Conservation (phyloP, 1,140 invertebrate species). For the Temnothorax nylanderi region DNA sequence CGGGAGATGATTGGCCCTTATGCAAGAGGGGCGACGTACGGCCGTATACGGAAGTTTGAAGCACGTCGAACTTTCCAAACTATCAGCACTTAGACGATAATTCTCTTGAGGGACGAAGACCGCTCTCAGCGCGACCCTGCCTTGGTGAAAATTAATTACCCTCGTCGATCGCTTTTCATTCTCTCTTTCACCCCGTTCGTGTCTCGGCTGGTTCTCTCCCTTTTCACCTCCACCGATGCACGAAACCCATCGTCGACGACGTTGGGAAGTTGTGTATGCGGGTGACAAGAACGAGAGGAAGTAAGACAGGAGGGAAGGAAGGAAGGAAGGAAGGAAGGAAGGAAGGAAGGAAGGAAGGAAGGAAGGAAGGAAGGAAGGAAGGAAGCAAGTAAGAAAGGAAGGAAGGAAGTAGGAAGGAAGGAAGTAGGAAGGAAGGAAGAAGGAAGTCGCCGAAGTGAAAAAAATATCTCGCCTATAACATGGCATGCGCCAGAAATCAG, state of each 20-base stretch:
- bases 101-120: conserved; percentile 60
- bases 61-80: conserved; percentile 63
- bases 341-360: background rate
- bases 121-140: conserved; percentile 48
- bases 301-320: background rate
- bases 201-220: conserved; percentile 31
- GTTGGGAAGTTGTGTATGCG: conserved; percentile 11
- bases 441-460: conserved; percentile 2
- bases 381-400: background rate
- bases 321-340: background rate
- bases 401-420: background rate
- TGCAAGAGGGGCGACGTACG: conserved; percentile 52
- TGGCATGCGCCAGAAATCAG: conserved; percentile 23
- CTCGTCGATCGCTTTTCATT: conserved; percentile 61
- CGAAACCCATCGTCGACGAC: background rate
- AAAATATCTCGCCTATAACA: conserved; percentile 21
- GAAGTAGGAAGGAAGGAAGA: background rate
- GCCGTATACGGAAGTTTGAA: conserved; percentile 50
- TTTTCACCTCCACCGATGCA: conserved; percentile 20
- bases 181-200: conserved; percentile 54
- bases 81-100: conserved; percentile 64
- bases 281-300: conserved; percentile 12
- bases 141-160: conserved; percentile 64
- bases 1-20: conserved; percentile 57
- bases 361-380: background rate